Percentiles rank a stretch among this genome's conserved stretches.
Conservation (phyloP, 2,113 vertebrate genomes). For the Clarias batrachus region DNA sequence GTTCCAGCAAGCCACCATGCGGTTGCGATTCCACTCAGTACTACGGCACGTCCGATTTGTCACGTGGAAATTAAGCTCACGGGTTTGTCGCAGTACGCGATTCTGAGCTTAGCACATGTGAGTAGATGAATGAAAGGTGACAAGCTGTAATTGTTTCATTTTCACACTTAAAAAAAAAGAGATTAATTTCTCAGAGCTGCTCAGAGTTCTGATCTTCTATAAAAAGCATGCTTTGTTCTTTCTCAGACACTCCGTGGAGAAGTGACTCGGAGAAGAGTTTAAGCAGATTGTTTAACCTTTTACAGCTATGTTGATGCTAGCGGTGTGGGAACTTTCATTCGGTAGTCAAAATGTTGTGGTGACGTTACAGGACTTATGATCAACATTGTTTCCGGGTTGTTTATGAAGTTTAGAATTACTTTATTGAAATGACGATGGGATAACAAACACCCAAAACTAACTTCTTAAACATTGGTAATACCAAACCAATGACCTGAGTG, state of each 20-base stretch:
- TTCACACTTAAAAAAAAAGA: background rate
- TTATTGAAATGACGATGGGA: no score
- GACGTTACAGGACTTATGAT: no score
- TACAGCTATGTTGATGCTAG: background rate
- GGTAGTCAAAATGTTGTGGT: no score
- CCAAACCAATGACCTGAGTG: no score
- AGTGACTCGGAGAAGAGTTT: background rate
- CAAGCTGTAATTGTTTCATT: conserved; percentile 4
- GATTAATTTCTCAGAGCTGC: background rate
- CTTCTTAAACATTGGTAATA: no score
- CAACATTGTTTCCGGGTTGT: no score
- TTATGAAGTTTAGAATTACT: no score
- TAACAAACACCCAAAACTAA: no score
- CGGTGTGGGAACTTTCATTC: no score
- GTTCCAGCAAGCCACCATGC: background rate
- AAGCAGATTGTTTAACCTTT: background rate
- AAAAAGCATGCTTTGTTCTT: background rate
- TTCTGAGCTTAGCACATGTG: background rate
- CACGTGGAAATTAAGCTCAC: background rate
- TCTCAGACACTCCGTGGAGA: background rate
- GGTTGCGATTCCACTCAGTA: background rate
- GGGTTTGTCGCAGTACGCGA: background rate
- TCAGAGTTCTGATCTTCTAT: background rate
- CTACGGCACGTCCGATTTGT: background rate
- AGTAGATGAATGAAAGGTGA: conserved; percentile 7